These are phyloP conservation scores for Frankliniella intonsa DNA, from an alignment of 2,888 invertebrate genomes.

Conservation along the genomic window DNA sequence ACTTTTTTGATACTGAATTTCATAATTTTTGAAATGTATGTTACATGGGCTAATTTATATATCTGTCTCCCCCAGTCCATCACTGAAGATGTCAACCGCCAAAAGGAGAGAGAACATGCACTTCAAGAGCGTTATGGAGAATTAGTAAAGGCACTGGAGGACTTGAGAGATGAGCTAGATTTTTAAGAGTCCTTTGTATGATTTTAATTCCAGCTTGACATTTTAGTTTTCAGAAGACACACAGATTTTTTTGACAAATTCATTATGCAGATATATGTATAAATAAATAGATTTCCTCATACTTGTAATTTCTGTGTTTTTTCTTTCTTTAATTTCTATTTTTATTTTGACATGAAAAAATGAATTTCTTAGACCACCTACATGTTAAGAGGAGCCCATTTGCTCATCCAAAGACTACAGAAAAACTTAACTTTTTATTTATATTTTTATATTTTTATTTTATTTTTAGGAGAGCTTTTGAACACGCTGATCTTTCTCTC, in stretches of 20 bases:
- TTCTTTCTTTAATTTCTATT: no score
- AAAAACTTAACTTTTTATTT: constrained; percentile 32
- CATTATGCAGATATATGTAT: neutral
- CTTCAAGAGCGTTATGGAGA: constrained; percentile 79
- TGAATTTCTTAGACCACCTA: neutral
- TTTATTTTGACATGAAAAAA: constrained; percentile 27
- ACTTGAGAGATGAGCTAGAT: constrained; percentile 46
- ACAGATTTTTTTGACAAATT: neutral
- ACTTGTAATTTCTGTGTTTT: constrained; percentile 28
- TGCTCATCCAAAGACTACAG: constrained; percentile 28
- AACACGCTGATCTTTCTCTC: constrained; percentile 27
- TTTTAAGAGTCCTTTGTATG: neutral
- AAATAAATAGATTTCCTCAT: constrained; percentile 29
- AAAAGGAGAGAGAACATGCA: constrained; percentile 83
- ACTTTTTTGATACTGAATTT: constrained; percentile 31
- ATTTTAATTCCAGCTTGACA: neutral
- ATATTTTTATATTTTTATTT: constrained; percentile 37
- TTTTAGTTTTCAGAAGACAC: no score
- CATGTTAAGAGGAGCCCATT: neutral
- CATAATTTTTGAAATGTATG: constrained; percentile 19
- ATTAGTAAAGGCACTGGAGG: constrained; percentile 54
- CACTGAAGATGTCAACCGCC: constrained; percentile 86
- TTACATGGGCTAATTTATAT: constrained; percentile 1
- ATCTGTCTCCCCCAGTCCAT: constrained; percentile 57
- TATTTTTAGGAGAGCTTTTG: constrained; percentile 36